Evolutionary conservation across 2,888 invertebrate species (phyloP).

Genomic region (Xestia sexstrigata): DNA sequence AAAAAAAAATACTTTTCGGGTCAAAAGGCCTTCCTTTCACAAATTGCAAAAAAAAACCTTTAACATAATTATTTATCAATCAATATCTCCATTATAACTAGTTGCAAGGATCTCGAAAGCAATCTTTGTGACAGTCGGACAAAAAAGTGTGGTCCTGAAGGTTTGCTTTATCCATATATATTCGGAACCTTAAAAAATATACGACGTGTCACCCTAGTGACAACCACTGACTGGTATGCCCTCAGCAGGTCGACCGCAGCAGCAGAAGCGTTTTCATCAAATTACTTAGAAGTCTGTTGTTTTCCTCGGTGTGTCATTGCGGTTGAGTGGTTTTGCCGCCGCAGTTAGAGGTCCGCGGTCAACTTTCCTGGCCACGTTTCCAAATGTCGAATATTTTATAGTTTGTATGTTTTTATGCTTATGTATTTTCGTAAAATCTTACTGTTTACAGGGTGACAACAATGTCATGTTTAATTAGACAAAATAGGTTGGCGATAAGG

Average conservation of each 20-base stretch:
- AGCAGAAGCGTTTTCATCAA: not conserved
- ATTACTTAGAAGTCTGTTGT: not conserved
- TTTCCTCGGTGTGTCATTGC: not conserved
- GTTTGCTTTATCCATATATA: not conserved
- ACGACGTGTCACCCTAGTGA: too few species aligned
- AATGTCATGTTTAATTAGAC: not conserved
- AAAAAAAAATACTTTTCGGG: not conserved
- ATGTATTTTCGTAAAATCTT: too few species aligned
- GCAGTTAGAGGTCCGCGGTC: not conserved
- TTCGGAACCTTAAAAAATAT: too few species aligned
- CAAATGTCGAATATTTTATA: not conserved
- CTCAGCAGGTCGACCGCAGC: not conserved
- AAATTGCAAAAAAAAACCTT: too few species aligned
- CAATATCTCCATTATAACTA: too few species aligned
- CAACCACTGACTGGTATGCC: not conserved
- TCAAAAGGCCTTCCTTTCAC: not conserved
- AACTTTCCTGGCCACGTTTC: not conserved
- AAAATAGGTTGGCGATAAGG: not conserved
- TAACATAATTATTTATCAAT: too few species aligned
- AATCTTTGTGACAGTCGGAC: not conserved
- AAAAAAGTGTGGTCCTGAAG: not conserved
- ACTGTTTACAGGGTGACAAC: not conserved
- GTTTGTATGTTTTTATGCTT: not conserved
- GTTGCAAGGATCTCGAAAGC: not conserved
- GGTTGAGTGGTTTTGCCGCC: not conserved